These are phyloP conservation scores for Callocephalon fimbriatum DNA, from an alignment of 2,113 vertebrate species.

Conservation along the genomic window DNA sequence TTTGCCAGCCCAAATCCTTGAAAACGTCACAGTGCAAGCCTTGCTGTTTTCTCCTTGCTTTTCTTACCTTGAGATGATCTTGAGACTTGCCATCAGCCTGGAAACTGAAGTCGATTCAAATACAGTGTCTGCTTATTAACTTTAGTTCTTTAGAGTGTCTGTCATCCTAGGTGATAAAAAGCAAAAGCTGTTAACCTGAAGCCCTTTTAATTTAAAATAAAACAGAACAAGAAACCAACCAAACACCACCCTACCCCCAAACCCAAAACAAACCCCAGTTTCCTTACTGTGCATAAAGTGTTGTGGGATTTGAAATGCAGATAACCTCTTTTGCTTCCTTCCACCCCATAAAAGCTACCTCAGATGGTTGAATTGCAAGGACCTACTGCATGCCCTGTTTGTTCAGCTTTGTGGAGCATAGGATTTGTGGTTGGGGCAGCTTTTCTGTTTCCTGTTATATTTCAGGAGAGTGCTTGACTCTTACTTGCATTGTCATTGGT, in stretches of 20 bases:
- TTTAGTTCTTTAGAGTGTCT: not conserved
- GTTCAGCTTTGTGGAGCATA: not conserved
- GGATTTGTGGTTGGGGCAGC: not conserved
- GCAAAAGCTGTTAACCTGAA: not conserved
- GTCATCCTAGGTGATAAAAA: not conserved
- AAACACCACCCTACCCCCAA: not conserved
- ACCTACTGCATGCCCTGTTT: not conserved
- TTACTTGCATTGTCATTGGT: not conserved
- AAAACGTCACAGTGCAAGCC: not conserved
- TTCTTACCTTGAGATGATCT: not conserved
- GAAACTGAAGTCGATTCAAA: not conserved
- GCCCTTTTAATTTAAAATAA: not conserved
- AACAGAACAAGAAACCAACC: rapidly evolving
- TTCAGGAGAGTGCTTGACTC: not conserved
- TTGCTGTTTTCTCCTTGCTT: not conserved
- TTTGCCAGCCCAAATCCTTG: not conserved
- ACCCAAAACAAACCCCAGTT: not conserved
- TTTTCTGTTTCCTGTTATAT: not conserved
- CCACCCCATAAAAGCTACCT: not conserved
- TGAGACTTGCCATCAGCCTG: not conserved
- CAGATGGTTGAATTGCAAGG: not conserved
- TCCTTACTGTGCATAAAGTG: not conserved
- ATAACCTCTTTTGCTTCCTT: rapidly evolving
- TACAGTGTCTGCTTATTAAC: not conserved
- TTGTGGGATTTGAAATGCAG: not conserved